Conservation (phyloP, 2,113 vertebrate species). For the Vidua chalybeata region DNA sequence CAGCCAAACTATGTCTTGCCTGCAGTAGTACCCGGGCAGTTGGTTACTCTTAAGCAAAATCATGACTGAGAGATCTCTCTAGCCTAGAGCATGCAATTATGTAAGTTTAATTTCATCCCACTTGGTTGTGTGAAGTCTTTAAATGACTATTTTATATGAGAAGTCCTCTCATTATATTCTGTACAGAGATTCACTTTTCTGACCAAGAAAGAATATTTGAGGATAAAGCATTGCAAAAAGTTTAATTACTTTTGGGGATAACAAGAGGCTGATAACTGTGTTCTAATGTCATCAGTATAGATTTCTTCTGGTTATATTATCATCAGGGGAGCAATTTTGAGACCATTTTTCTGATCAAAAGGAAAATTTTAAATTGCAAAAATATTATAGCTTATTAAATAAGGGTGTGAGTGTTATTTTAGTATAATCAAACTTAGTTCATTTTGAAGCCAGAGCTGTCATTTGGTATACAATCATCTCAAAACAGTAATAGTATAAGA, state of each 20-base stretch:
- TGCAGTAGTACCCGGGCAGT: not conserved
- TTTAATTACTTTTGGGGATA: constrained; percentile 33
- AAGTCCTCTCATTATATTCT: constrained; percentile 11
- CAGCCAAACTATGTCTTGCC: not conserved
- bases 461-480: not conserved
- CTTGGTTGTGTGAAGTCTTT: not conserved
- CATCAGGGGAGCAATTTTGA: constrained; percentile 43
- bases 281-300: constrained; percentile 36
- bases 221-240: constrained; percentile 35
- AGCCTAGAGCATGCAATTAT: not conserved
- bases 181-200: constrained; percentile 5
- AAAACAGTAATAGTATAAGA: not conserved
- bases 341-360: constrained; percentile 44
- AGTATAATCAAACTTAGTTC: not conserved
- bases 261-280: not conserved
- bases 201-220: constrained; percentile 20
- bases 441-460: not conserved
- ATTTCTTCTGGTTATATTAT: constrained; percentile 29
- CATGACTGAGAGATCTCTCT: not conserved
- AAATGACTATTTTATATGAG: not conserved
- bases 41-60: not conserved
- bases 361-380: constrained; percentile 38
- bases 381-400: constrained; percentile 9
- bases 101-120: constrained; percentile 10
- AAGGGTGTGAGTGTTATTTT: constrained; percentile 11